A percentile compares a stretch with the other conserved stretches of the same genome.
Conservation (phyloP, 2,113 vertebrate species). For the Tinamus guttatus region DNA sequence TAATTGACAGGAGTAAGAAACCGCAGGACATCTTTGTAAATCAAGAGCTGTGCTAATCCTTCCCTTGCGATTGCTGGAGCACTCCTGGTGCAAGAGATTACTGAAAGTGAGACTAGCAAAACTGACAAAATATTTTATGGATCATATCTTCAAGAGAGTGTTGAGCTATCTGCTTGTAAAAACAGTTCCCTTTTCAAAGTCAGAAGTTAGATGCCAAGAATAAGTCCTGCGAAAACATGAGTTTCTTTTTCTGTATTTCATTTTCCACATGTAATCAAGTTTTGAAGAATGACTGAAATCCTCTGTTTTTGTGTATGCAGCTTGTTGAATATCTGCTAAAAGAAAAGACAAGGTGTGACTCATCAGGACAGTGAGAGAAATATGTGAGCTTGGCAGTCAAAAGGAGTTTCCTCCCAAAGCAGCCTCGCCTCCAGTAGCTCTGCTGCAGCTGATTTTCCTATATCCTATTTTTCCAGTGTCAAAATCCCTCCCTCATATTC, state of each 20-base stretch:
- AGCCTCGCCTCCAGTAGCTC: background rate
- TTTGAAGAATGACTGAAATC: background rate
- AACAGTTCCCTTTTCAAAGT: background rate
- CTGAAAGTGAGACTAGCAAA: background rate
- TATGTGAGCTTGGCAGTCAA: background rate
- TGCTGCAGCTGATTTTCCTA: background rate
- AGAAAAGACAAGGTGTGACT: slow-evolving; percentile 20
- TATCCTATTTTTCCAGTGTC: background rate
- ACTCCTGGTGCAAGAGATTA: background rate
- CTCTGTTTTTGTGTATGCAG: background rate
- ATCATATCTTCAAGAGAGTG: background rate
- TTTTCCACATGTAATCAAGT: background rate
- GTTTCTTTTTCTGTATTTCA: background rate
- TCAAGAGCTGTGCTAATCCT: slow-evolving; percentile 16
- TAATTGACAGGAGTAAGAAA: slow-evolving; percentile 71
- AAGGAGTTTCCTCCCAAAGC: background rate
- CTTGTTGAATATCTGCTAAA: background rate
- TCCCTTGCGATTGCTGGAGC: background rate
- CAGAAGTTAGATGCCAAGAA: background rate
- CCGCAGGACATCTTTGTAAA: slow-evolving; percentile 35
- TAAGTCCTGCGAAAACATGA: background rate
- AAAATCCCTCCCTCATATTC: background rate
- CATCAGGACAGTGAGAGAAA: background rate
- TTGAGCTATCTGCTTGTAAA: background rate
- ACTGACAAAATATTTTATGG: background rate